Percentiles rank a stretch among this genome's conserved stretches.
Conservation (phyloP, 2,797 vertebrate species). For the Heteromormyrus szaboi region DNA sequence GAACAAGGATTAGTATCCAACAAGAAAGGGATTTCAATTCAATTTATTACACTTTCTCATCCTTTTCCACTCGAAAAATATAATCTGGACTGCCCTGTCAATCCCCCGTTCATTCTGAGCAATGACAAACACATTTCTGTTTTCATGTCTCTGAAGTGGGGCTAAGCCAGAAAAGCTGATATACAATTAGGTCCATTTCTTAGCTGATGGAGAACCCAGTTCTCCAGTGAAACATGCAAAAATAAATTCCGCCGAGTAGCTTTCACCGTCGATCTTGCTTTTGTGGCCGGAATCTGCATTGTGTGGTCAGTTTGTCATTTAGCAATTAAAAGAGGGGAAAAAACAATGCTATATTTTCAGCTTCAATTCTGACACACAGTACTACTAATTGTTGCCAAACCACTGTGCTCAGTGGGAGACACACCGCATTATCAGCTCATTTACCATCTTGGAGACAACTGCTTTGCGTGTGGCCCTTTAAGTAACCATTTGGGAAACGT, state of each 20-base stretch:
- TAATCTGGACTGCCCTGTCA: slow-evolving; percentile 28
- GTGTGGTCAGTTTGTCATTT: not conserved
- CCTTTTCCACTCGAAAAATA: slow-evolving; percentile 37
- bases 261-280: not conserved
- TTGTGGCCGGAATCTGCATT: not conserved
- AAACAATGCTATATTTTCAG: not conserved
- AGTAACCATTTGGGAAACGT: not conserved
- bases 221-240: not conserved
- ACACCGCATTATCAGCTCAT: not conserved
- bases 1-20: slow-evolving; percentile 47
- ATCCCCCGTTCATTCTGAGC: slow-evolving; percentile 1
- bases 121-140: not conserved
- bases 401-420: not conserved
- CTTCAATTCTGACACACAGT: not conserved
- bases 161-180: not conserved
- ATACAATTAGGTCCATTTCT: not conserved
- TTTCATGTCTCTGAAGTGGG: not conserved
- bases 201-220: not conserved
- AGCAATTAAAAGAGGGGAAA: not conserved
- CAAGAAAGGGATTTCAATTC: slow-evolving; percentile 49
- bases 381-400: not conserved
- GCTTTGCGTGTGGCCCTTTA: not conserved
- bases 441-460: not conserved
- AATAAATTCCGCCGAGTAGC: not conserved
- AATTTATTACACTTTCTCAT: slow-evolving; percentile 38